Conservation (phyloP, 2,888 invertebrate genomes). For the Adelphocoris suturalis region DNA sequence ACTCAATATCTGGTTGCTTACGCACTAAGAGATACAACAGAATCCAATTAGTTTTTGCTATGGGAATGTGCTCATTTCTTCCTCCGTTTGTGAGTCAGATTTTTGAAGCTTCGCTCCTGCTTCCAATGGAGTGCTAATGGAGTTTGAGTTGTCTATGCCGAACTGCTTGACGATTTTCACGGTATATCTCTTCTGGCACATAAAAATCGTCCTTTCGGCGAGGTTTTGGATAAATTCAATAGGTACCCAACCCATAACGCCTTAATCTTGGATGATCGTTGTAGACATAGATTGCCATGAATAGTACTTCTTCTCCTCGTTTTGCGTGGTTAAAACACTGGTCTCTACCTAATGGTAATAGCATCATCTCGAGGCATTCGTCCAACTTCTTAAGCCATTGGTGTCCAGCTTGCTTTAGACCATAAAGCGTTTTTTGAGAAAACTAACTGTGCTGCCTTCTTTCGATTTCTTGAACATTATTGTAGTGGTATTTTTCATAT, state of each 20-base stretch:
- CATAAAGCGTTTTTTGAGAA: not conserved
- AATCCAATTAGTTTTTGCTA: too few relatives aligned
- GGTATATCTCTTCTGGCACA: not conserved
- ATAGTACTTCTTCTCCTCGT: not conserved
- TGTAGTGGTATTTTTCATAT: not conserved
- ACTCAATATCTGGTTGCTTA: too few relatives aligned
- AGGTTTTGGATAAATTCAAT: not conserved
- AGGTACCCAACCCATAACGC: constrained; percentile 6
- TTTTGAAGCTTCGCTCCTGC: too few relatives aligned
- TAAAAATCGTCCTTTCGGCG: not conserved
- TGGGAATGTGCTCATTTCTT: too few relatives aligned
- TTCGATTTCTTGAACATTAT: not conserved
- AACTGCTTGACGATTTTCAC: too few relatives aligned
- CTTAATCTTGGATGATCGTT: not conserved
- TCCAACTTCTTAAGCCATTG: not conserved
- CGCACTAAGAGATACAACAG: too few relatives aligned
- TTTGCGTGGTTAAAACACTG: not conserved
- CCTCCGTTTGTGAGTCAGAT: too few relatives aligned
- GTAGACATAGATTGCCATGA: constrained; percentile 5
- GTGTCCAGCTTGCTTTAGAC: not conserved
- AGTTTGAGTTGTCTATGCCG: too few relatives aligned
- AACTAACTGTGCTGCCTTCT: not conserved
- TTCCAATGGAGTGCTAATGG: too few relatives aligned
- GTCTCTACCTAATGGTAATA: not conserved
- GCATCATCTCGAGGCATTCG: not conserved